Base-by-base conservation (phyloP, 1,140 invertebrate species). In the Anastatus disparis region DNA sequence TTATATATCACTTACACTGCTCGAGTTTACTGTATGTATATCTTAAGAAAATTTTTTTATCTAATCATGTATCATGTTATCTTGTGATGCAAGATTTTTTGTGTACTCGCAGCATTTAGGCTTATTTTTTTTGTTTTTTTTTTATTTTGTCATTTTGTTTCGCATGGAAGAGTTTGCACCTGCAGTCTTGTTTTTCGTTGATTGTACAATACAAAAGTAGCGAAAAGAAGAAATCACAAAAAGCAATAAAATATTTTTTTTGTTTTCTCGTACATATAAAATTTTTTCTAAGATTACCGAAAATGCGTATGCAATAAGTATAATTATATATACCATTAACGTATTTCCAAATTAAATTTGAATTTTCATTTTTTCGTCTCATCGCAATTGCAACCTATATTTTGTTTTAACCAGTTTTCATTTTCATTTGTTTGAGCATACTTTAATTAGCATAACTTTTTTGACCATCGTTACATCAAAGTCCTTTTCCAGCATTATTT, bases 1-100 rank as follows among this genome's bases (percentile, higher is more conserved):
- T 82, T 77, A 81, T 79, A 83, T 82, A 82, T 82, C 81, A 83
- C 81, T 82, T 82, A 82, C 76, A 81, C 76, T 78, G 75, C 74
- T 82, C 81, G 76, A 81, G 78, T 71, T 81, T 82, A 82, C 73
- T 79, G 76, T 81, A 80, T 80, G 67, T 73, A 77, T 76, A 76
- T 72, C 35, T 72, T 72, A 70, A 35, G 15, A n/a, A n/a, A n/a
- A 31, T 75, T 73, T 74, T 73, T 63, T 63, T 73, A 62, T 64
- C 53, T 68, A 67, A 52, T 73, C 40, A 20, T 70, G 68, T 63
- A 26, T 59, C 42, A 64, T 72, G 67, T n/a, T 64, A 58, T 59
- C 27, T 74, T 20, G 42, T 71, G 52, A 70, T 74, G 58, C 38
- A 63, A 56, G 55, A 48, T 35, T 68, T 67, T 63, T 70, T 65